Percentiles rank a stretch among this genome's conserved stretches.
phyloP scores from a whole-genome alignment of 1,140 invertebrate genomes.

The Trichonephila clavipes region DNA sequence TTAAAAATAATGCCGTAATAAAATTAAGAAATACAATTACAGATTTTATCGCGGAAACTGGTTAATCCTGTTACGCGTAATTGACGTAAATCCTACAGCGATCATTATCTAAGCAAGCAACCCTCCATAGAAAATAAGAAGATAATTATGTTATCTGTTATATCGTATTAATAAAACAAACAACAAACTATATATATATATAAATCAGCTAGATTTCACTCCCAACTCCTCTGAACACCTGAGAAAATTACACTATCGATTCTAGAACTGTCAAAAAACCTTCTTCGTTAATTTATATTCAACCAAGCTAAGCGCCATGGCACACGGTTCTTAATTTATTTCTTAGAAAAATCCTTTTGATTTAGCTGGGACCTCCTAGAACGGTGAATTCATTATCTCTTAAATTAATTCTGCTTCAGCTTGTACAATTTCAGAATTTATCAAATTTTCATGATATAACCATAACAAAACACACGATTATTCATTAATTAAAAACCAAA shows the following conservation, averaged over 20 bases:
- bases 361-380: background rate
- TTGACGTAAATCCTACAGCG: background rate
- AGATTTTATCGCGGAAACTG: background rate
- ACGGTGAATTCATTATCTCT: background rate
- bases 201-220: background rate
- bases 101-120: background rate
- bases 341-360: background rate
- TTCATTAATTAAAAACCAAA: conserved; percentile 3
- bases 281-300: background rate
- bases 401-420: background rate
- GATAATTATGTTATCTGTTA: conserved; percentile 2
- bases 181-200: too few relatives aligned
- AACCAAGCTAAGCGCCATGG: background rate
- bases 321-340: background rate
- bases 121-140: background rate
- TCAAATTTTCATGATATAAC: background rate
- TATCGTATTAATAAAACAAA: background rate
- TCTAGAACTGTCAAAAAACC: background rate
- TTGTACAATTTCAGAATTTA: background rate
- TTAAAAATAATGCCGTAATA: background rate
- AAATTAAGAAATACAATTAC: background rate
- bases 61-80: background rate
- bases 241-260: background rate
- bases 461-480: background rate
- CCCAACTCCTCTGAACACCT: background rate